Percentiles rank a stretch among this genome's conserved stretches.
Evolutionary conservation across 2,113 vertebrate species (phyloP).

Genomic region (Pampusana beccarii): DNA sequence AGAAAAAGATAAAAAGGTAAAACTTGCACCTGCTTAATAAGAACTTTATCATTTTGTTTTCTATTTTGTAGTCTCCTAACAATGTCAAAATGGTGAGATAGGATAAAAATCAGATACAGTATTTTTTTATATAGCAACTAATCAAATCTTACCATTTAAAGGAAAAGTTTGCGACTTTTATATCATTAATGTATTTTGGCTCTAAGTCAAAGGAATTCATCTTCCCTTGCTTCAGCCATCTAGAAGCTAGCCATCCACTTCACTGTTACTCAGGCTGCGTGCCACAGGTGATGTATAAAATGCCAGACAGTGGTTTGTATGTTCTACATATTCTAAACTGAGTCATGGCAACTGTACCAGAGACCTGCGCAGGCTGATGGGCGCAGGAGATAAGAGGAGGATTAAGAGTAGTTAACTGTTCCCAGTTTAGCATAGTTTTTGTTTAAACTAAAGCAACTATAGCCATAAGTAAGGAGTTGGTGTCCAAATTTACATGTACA

Average conservation of each 20-base stretch:
- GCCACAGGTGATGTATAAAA: neutral
- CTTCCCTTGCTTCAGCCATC: neutral
- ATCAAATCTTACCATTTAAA: neutral
- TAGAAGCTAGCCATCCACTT: neutral
- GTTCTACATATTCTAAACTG: neutral
- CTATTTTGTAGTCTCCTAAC: neutral
- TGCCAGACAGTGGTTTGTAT: neutral
- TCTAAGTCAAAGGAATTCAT: neutral
- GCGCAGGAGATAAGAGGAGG: neutral
- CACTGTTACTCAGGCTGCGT: neutral
- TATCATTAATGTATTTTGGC: neutral
- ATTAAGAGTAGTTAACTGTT: neutral
- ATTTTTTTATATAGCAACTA: neutral
- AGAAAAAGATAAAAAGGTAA: slow-evolving; percentile 97
- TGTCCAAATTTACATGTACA: neutral
- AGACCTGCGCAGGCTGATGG: neutral
- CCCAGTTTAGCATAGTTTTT: neutral
- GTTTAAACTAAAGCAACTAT: neutral
- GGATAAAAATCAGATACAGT: neutral
- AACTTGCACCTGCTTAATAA: neutral
- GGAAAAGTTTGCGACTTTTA: neutral
- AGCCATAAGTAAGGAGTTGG: neutral
- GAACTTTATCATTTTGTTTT: neutral
- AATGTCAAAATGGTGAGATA: neutral
- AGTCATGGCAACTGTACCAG: neutral